Conservation (phyloP, 2,797 vertebrate species). For the Myiotriccus ornatus region DNA sequence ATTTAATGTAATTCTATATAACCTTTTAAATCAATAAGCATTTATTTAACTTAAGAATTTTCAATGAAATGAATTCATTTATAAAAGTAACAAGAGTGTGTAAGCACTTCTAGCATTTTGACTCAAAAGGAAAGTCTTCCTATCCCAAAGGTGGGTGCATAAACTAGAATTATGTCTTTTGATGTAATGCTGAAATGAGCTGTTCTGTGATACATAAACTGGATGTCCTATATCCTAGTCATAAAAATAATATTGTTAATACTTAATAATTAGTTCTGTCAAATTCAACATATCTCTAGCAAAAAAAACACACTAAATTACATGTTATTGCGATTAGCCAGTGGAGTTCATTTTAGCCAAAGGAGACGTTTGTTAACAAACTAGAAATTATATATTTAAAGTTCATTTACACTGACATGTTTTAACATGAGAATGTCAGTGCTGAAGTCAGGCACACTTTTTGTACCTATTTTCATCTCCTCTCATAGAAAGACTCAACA, state of each 20-base stretch:
- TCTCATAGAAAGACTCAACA: slow-evolving; percentile 83
- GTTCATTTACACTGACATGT: slow-evolving; percentile 75
- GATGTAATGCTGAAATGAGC: background rate
- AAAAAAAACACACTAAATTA: slow-evolving; percentile 62
- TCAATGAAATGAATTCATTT: slow-evolving; percentile 58
- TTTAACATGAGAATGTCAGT: slow-evolving; percentile 75
- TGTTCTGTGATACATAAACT: background rate
- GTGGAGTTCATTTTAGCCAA: slow-evolving; percentile 62
- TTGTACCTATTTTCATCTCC: slow-evolving; percentile 79
- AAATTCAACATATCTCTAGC: slow-evolving; percentile 64
- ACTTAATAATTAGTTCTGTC: slow-evolving; percentile 57
- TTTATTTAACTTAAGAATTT: slow-evolving; percentile 66
- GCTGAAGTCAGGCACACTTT: slow-evolving; percentile 73
- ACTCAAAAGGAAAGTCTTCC: background rate
- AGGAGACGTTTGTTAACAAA: slow-evolving; percentile 69
- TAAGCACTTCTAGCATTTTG: background rate
- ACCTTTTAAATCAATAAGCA: slow-evolving; percentile 65
- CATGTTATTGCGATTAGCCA: slow-evolving; percentile 67
- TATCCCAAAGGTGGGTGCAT: background rate
- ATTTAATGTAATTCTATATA: slow-evolving; percentile 59
- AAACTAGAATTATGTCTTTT: background rate
- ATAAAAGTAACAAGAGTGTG: background rate
- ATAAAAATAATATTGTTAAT: slow-evolving; percentile 57
- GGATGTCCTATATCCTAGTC: background rate
- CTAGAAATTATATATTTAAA: slow-evolving; percentile 79